These are phyloP conservation scores for Muntiacus reevesi DNA, from an alignment of 2,113 vertebrate species.

Conservation along the genomic window DNA sequence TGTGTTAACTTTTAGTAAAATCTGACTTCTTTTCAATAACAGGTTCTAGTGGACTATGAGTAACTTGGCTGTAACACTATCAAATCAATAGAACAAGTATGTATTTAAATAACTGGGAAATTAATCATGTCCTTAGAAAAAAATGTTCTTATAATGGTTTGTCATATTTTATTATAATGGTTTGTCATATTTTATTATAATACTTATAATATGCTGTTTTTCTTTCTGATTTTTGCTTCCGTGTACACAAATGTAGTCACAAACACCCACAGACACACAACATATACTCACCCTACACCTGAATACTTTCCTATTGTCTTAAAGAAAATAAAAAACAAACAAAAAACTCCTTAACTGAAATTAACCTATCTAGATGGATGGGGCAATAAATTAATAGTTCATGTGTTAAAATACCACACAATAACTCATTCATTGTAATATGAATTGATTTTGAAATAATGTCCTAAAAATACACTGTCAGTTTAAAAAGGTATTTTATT, in stretches of 20 bases:
- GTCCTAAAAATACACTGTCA: not conserved
- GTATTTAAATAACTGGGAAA: not conserved
- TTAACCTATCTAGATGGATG: not conserved
- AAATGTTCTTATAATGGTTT: not conserved
- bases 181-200: not conserved
- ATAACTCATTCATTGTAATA: not conserved
- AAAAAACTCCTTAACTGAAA: not conserved
- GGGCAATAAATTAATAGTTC: not conserved
- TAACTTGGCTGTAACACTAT: not conserved
- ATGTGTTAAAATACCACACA: not conserved
- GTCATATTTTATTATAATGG: not conserved
- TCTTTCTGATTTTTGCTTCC: not conserved
- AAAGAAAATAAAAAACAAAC: not conserved
- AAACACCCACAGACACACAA: not conserved
- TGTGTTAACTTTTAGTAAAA: not conserved
- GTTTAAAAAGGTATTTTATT: not conserved
- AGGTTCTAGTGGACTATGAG: not conserved
- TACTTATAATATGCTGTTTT: not conserved
- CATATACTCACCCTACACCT: not conserved
- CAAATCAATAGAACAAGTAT: not conserved
- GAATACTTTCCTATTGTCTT: not conserved
- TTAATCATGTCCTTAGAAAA: not conserved
- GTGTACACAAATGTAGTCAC: not conserved
- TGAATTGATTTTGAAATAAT: not conserved
- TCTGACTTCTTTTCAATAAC: not conserved